phyloP scores from a whole-genome alignment of 2,888 invertebrate genomes.

The Dolichopus griseipennis region DNA sequence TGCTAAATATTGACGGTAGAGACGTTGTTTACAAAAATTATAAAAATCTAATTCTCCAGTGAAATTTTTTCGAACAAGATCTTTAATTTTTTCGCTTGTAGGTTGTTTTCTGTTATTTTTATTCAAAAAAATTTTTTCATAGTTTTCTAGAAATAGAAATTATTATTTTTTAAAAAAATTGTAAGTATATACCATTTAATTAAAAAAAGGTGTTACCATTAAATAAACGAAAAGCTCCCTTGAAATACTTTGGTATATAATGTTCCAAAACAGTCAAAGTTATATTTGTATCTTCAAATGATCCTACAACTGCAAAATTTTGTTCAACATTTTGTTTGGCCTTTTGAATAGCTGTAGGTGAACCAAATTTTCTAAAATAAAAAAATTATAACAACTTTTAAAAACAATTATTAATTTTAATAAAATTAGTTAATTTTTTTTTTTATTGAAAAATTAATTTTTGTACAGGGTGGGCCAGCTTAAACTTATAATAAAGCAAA shows the following conservation, averaged over 20 bases:
- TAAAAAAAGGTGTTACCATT: slow-evolving; percentile 42
- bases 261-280: slow-evolving; percentile 72
- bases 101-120: too few relatives aligned
- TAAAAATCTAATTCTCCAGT: slow-evolving; percentile 84
- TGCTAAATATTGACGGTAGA: slow-evolving; percentile 57
- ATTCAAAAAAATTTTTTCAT: too few relatives aligned
- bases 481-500: too few relatives aligned
- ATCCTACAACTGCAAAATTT: slow-evolving; percentile 79
- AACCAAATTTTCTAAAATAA: slow-evolving; percentile 31
- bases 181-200: slow-evolving; percentile 12
- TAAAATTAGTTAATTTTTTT: not conserved
- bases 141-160: not conserved
- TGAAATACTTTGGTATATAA: slow-evolving; percentile 74
- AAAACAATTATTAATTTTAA: too few relatives aligned
- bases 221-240: slow-evolving; percentile 60
- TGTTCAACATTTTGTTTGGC: slow-evolving; percentile 75
- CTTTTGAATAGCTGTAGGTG: slow-evolving; percentile 51
- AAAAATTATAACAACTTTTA: not conserved
- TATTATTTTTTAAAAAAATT: not conserved
- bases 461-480: too few relatives aligned
- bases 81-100: not conserved
- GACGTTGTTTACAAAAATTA: slow-evolving; percentile 75
- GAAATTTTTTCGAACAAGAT: slow-evolving; percentile 52
- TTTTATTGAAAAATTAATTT: too few relatives aligned
- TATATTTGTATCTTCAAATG: slow-evolving; percentile 76